A percentile compares a stretch with the other conserved stretches of the same genome.
phyloP scores from a whole-genome alignment of 2,797 vertebrate species.

The Okamejei kenojei region DNA sequence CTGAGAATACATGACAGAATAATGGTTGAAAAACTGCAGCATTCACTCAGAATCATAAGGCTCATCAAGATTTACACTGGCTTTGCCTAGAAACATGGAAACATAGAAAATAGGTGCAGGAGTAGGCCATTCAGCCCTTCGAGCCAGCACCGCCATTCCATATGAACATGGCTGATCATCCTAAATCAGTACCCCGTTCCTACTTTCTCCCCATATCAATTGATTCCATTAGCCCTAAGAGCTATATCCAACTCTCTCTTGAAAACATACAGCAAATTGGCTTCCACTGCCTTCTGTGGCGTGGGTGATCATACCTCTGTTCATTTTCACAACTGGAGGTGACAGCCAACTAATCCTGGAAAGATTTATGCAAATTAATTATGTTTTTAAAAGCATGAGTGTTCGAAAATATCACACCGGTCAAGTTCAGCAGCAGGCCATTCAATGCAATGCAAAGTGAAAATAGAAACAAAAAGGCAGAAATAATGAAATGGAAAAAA shows the following conservation, averaged over 20 bases:
- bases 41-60: not conserved
- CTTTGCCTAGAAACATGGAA: no score
- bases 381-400: not conserved
- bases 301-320: not conserved
- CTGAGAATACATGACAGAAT: not conserved
- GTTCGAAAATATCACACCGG: not conserved
- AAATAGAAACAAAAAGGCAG: not conserved
- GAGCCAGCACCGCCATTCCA: no score
- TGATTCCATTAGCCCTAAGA: no score
- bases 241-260: no score
- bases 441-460: not conserved
- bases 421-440: not conserved
- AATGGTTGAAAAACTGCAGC: not conserved
- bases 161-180: no score
- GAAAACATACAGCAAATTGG: no score
- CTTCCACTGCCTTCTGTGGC: no score
- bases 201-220: no score
- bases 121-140: no score
- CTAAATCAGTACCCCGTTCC: no score
- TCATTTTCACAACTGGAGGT: not conserved
- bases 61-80: not conserved
- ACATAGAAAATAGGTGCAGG: no score
- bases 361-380: not conserved
- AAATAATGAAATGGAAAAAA: not conserved
- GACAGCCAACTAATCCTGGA: not conserved